Base-by-base conservation (phyloP, 1,140 invertebrate species). In the Dendroctonus valens region DNA sequence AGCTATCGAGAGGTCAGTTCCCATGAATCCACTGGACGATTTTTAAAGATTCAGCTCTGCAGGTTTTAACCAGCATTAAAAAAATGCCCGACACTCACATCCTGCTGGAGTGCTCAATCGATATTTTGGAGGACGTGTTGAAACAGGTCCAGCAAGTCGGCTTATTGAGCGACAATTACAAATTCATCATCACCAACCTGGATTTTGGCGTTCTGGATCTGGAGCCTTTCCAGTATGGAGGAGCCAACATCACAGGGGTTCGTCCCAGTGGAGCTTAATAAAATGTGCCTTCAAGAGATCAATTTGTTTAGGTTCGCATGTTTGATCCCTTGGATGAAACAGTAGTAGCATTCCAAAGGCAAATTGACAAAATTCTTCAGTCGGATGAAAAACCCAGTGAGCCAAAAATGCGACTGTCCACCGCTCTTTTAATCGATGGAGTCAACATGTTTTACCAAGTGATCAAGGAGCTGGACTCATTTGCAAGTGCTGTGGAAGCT, bases 181-280 rank as follows among this genome's bases (percentile, higher is more conserved):
- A 83, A 68, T 91, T 89, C 70, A 84, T 94, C 26, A 87, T 95
- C 37, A 92, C 89, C 55, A 86, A 87, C 67, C 79, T 91, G 80
- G 92, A 96, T 78, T 82, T 94, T 50, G 90, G 94, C 69, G 88
- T 87, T 0, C 81, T 94, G 8, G 86, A 94, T 75, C 79, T 94
- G 65, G 86, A 89, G 55, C 87, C 90, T 39, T 94, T 87, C 78
- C 89, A 91, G 77, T 91, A 92, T 77, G 89, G 87, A 6, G 92
- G 91, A n/a, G 87, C 89, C 0, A 95, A 94, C 75, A 91, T 96
- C 49, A 93, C 92, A 42, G 90, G 86, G 5, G 79, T 93, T 51
- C 81, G 62, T 7, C 46, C 44, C 11, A 26, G 7, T 60, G 38
- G 5, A 12, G 12, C 14, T 58, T 9, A 51, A 2, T 14, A 39